A percentile compares a stretch with the other conserved stretches of the same genome.
These are phyloP conservation scores for Nipponia nippon DNA, from an alignment of 2,113 vertebrate species.

Conservation along the genomic window DNA sequence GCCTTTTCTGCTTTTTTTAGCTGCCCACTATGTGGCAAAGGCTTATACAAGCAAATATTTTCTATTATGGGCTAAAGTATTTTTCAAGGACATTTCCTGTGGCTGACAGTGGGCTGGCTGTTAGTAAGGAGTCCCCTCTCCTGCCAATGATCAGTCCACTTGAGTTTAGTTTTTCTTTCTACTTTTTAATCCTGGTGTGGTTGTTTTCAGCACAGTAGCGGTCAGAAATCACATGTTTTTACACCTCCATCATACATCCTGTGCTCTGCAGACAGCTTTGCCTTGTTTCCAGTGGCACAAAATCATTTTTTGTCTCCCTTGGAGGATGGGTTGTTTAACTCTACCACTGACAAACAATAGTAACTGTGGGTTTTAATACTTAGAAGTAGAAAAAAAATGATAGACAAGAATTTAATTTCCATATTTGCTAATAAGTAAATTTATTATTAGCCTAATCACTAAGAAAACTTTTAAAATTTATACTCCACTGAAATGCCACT, in stretches of 20 bases:
- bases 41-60: background rate
- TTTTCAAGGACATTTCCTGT: background rate
- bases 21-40: background rate
- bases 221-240: background rate
- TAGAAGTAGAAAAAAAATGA: background rate
- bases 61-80: background rate
- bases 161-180: background rate
- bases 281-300: background rate
- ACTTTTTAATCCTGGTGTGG: background rate
- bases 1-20: background rate
- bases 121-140: background rate
- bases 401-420: background rate
- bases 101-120: background rate
- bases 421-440: background rate
- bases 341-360: background rate
- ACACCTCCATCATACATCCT: background rate
- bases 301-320: background rate
- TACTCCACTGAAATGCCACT: background rate
- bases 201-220: background rate
- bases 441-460: background rate
- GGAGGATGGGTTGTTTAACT: background rate
- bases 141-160: background rate
- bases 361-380: background rate
- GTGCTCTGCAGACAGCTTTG: background rate
- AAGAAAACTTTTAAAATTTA: background rate